Conservation (phyloP, 92 coral and sea anemone genomes). For the Metridium senile region DNA sequence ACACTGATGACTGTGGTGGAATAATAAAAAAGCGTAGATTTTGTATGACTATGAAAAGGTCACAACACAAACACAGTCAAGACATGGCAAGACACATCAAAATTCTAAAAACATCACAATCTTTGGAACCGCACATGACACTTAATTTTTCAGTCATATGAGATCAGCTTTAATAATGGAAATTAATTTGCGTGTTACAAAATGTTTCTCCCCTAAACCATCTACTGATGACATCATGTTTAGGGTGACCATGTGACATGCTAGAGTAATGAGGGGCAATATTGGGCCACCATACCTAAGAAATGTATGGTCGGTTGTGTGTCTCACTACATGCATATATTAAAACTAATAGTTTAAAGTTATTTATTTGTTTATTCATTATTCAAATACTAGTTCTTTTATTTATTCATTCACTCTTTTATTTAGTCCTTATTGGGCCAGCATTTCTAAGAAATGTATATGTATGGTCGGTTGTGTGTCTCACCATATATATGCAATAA, state of each 20-base stretch:
- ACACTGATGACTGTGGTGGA: neutral
- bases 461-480: conserved; percentile 64
- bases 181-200: neutral
- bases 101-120: too few relatives aligned
- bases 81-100: too few relatives aligned
- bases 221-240: conserved; percentile 30
- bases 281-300: conserved; percentile 81
- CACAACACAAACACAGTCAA: too few relatives aligned
- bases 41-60: too few relatives aligned
- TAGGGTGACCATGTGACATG: conserved; percentile 58
- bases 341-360: neutral
- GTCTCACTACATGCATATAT: conserved; percentile 51
- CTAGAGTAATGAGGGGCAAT: conserved; percentile 54
- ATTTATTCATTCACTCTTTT: neutral
- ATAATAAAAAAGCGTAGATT: too few relatives aligned
- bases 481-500: conserved; percentile 36
- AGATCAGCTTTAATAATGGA: too few relatives aligned
- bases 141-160: too few relatives aligned
- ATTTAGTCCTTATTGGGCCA: conserved; percentile 3
- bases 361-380: neutral
- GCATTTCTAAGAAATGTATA: conserved; percentile 53
- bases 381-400: neutral
- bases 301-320: conserved; percentile 68
- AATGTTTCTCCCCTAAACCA: neutral
- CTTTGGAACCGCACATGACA: too few relatives aligned